phyloP scores from a whole-genome alignment of 2,113 vertebrate genomes.

The Varanus salvator region DNA sequence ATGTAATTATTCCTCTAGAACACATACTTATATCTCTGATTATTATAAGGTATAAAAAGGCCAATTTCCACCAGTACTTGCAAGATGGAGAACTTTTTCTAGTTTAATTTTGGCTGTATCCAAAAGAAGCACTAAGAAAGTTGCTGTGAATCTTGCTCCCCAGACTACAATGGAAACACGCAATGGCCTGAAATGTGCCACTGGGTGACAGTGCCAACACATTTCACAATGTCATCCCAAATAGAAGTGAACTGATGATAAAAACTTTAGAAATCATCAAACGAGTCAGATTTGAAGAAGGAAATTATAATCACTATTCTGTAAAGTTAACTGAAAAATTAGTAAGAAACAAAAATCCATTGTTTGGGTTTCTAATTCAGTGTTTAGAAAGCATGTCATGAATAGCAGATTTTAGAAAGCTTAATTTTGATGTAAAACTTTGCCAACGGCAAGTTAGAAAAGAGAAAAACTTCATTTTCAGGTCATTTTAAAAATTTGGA shows the following conservation, averaged over 20 bases:
- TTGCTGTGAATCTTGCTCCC: not conserved
- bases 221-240: not conserved
- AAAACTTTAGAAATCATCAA: not conserved
- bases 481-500: not conserved
- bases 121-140: not conserved
- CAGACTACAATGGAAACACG: not conserved
- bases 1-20: not conserved
- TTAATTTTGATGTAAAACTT: not conserved
- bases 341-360: not conserved
- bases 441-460: not conserved
- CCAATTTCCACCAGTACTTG: not conserved
- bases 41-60: not conserved
- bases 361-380: not conserved
- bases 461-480: not conserved
- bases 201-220: not conserved
- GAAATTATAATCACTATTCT: constrained; percentile 18
- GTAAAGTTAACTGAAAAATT: not conserved
- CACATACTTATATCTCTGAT: not conserved
- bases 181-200: no score
- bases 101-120: not conserved
- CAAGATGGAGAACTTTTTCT: not conserved
- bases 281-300: not conserved
- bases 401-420: not conserved
- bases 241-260: constrained; percentile 13
- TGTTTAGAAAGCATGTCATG: not conserved